A percentile compares a stretch with the other conserved stretches of the same genome.
Evolutionary conservation across 2,113 vertebrate species (phyloP).

Genomic region (Odontophorus gujanensis): DNA sequence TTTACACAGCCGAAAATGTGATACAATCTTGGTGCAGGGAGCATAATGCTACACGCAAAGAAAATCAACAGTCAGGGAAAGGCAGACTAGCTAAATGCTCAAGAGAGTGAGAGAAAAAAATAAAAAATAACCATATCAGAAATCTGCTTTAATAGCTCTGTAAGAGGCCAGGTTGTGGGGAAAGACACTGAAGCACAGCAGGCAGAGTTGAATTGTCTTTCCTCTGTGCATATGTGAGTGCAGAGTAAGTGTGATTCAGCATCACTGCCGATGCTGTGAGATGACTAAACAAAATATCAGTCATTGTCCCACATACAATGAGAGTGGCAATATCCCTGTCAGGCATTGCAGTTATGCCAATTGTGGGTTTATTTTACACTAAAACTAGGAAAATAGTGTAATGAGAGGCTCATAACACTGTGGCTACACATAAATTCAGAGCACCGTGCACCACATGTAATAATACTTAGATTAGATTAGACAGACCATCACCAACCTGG

Average conservation of each 20-base stretch:
- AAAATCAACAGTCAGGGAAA: neutral
- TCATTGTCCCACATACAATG: conserved; percentile 1
- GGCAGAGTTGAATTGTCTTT: neutral
- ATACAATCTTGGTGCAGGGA: neutral
- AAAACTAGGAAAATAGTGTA: neutral
- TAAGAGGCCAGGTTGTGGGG: neutral
- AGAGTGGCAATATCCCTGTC: neutral
- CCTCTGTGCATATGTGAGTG: neutral
- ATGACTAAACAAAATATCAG: neutral
- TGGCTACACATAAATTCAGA: conserved; percentile 30
- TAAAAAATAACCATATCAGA: neutral
- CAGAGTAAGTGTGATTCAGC: neutral
- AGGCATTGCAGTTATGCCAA: conserved; percentile 4
- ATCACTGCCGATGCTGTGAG: neutral
- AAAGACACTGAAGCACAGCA: neutral
- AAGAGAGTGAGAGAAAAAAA: neutral
- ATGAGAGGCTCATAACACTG: neutral
- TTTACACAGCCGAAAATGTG: conserved; percentile 39
- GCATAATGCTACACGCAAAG: neutral
- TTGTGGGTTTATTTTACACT: neutral
- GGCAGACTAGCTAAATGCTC: neutral
- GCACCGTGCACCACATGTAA: neutral
- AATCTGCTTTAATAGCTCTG: neutral
- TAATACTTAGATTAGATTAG: conserved; percentile 45
- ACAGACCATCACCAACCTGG: conserved; percentile 1